A percentile compares a stretch with the other conserved stretches of the same genome.
These are phyloP conservation scores for Anseranas semipalmata DNA, from an alignment of 2,113 vertebrate genomes.

Conservation along the genomic window DNA sequence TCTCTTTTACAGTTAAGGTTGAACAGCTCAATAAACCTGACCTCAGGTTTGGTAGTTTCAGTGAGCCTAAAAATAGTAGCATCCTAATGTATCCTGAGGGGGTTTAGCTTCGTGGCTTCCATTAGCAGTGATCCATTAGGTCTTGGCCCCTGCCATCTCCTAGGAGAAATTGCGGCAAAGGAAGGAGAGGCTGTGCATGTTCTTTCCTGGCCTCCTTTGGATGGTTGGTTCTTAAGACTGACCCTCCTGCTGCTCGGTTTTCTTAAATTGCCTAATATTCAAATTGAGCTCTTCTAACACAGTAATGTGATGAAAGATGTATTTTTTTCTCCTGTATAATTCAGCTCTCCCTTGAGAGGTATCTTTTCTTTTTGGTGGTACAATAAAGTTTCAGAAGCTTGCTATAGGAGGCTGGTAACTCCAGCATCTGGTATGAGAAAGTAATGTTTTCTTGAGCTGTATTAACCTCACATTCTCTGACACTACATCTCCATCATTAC, in stretches of 20 bases:
- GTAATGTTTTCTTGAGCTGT: not conserved
- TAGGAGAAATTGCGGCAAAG: not conserved
- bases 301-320: not conserved
- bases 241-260: not conserved
- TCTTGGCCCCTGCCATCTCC: not conserved
- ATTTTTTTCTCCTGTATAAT: not conserved
- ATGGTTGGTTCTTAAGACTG: not conserved
- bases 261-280: not conserved
- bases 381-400: not conserved
- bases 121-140: slow-evolving; percentile 48
- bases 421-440: not conserved
- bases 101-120: not conserved
- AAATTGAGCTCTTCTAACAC: not conserved
- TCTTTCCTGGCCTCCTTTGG: not conserved
- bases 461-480: not conserved
- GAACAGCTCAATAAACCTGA: slow-evolving; percentile 11
- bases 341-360: not conserved
- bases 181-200: not conserved
- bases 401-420: not conserved
- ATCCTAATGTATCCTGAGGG: slow-evolving; percentile 28
- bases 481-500: not conserved
- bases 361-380: not conserved
- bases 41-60: not conserved
- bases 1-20: not conserved
- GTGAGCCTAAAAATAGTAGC: slow-evolving; percentile 43